Percentiles rank a stretch among this genome's conserved stretches.
Evolutionary conservation across 2,797 vertebrate species (phyloP).

Genomic region (Pampus argenteus): DNA sequence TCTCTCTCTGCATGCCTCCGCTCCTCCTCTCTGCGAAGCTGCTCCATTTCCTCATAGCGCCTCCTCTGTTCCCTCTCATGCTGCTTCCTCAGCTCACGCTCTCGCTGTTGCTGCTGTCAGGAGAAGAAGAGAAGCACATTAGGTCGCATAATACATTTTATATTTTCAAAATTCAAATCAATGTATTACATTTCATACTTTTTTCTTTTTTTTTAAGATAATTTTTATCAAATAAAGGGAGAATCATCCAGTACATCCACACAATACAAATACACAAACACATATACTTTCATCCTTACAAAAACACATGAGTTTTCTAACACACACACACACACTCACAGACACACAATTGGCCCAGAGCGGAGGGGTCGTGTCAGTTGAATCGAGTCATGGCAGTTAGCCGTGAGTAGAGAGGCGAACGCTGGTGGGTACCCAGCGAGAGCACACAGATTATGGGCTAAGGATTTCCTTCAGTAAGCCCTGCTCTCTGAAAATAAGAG

Average conservation of each 20-base stretch:
- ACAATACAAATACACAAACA: neutral
- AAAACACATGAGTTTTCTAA: neutral
- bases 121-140: neutral
- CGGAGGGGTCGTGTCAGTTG: slow-evolving; percentile 55
- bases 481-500: slow-evolving; percentile 71
- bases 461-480: slow-evolving; percentile 70
- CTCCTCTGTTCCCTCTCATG: slow-evolving; percentile 91
- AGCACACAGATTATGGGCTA: slow-evolving; percentile 68
- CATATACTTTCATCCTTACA: neutral
- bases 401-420: slow-evolving; percentile 45
- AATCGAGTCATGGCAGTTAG: slow-evolving; percentile 68
- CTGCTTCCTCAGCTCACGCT: slow-evolving; percentile 93
- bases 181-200: neutral
- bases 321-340: slow-evolving; percentile 13
- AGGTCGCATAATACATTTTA: neutral
- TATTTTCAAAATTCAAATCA: neutral
- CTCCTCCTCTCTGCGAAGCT: slow-evolving; percentile 93
- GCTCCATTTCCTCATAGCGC: slow-evolving; percentile 91
- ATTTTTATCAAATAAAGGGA: slow-evolving; percentile 1
- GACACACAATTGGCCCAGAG: slow-evolving; percentile 37
- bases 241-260: neutral
- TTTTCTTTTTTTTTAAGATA: no score
- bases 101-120: slow-evolving; percentile 91
- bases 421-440: slow-evolving; percentile 62
- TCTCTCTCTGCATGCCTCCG: slow-evolving; percentile 92